Conservation (phyloP, 2,113 vertebrate genomes). For the Benitochromis conjunctus region DNA sequence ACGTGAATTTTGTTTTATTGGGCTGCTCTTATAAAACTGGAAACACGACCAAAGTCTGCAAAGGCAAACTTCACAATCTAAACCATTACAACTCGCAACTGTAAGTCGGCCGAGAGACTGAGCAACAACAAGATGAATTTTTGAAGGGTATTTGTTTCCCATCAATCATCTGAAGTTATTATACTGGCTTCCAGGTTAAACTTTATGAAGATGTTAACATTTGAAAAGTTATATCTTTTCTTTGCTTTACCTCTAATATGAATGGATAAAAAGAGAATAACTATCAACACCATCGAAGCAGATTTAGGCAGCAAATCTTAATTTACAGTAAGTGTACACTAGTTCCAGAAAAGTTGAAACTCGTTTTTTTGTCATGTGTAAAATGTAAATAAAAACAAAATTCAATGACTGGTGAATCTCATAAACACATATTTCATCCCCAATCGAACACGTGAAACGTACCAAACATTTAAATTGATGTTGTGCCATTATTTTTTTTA, state of each 20-base stretch:
- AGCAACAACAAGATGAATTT: background rate
- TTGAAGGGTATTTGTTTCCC: background rate
- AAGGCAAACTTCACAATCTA: background rate
- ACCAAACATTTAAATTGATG: too few species aligned
- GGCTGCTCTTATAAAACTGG: background rate
- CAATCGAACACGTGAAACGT: too few species aligned
- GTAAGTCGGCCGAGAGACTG: background rate
- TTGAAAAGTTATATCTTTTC: background rate
- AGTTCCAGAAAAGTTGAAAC: too few species aligned
- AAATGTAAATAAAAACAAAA: background rate
- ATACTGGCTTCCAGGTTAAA: background rate
- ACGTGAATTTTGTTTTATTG: background rate
- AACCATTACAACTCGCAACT: background rate
- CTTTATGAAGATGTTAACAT: too few species aligned
- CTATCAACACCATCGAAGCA: background rate
- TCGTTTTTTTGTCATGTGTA: background rate
- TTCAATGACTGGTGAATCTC: background rate
- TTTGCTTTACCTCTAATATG: background rate
- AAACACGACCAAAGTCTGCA: background rate
- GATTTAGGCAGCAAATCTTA: background rate
- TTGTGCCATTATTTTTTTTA: too few species aligned
- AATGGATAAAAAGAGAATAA: background rate
- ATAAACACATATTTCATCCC: too few species aligned
- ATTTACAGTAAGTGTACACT: rapidly evolving
- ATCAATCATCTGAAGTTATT: background rate